These are phyloP conservation scores for Cottoperca gobio DNA, from an alignment of 2,797 vertebrate species.

Conservation along the genomic window DNA sequence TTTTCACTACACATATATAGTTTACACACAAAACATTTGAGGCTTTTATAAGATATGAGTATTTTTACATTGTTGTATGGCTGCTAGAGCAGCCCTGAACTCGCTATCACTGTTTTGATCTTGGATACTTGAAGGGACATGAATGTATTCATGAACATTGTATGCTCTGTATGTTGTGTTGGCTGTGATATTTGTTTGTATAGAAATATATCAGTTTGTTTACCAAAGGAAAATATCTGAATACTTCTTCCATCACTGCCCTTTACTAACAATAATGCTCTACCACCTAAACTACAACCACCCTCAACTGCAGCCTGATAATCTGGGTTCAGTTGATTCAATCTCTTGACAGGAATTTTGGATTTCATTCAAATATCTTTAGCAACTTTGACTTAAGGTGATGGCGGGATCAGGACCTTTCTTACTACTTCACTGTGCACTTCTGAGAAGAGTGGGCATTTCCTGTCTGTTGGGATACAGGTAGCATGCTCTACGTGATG, in stretches of 20 bases:
- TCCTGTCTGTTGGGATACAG: constrained; percentile 41
- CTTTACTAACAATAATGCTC: neutral
- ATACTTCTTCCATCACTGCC: neutral
- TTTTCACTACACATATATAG: neutral
- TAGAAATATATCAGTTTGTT: neutral
- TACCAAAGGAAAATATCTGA: neutral
- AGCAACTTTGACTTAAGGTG: neutral
- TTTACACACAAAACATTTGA: neutral
- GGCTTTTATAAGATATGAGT: neutral
- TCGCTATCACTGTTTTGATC: neutral
- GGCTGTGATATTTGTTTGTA: too few species aligned
- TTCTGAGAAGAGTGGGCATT: constrained; percentile 19
- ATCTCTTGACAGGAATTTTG: neutral
- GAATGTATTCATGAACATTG: neutral
- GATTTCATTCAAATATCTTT: neutral
- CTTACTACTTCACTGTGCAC: constrained; percentile 6
- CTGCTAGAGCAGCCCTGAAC: neutral
- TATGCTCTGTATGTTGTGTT: neutral
- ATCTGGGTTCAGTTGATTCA: neutral
- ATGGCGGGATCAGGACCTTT: neutral
- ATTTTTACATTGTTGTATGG: neutral
- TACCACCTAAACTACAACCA: neutral
- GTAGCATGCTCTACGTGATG: constrained; percentile 48
- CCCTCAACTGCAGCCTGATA: neutral
- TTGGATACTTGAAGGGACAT: neutral